phyloP scores from a whole-genome alignment of 2,113 vertebrate genomes.

The Pelecanus crispus region DNA sequence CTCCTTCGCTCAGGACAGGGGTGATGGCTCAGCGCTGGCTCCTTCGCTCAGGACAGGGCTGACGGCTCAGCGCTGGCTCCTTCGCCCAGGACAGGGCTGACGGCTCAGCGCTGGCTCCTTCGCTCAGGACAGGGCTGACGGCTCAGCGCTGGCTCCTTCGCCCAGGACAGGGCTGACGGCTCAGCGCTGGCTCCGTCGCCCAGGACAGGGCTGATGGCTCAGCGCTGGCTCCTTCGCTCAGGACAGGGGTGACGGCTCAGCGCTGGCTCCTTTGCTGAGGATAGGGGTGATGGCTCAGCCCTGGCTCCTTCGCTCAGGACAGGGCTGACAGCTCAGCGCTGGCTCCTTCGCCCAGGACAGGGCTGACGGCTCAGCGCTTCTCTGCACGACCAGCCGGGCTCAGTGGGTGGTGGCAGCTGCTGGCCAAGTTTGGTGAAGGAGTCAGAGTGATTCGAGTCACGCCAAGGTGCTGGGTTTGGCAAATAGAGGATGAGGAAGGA shows the following conservation, averaged over 20 bases:
- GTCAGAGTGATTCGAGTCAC: rapidly evolving
- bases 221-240: neutral
- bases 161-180: neutral
- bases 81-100: neutral
- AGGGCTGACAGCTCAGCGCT: too few species aligned
- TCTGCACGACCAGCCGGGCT: neutral
- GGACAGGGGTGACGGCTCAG: too few species aligned
- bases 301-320: neutral
- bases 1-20: too few species aligned
- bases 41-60: neutral
- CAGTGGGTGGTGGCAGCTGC: rapidly evolving
- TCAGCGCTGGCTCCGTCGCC: neutral
- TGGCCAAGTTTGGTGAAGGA: neutral
- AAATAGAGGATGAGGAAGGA: neutral
- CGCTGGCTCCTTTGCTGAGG: neutral
- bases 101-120: neutral
- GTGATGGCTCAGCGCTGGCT: neutral
- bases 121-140: neutral
- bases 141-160: neutral
- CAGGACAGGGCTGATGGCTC: too few species aligned
- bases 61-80: neutral
- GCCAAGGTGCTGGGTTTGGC: neutral
- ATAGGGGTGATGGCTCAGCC: too few species aligned
- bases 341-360: neutral
- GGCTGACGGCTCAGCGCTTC: neutral